These are phyloP conservation scores for Hippocampus zosterae DNA, from an alignment of 2,113 vertebrate species.

Conservation along the genomic window DNA sequence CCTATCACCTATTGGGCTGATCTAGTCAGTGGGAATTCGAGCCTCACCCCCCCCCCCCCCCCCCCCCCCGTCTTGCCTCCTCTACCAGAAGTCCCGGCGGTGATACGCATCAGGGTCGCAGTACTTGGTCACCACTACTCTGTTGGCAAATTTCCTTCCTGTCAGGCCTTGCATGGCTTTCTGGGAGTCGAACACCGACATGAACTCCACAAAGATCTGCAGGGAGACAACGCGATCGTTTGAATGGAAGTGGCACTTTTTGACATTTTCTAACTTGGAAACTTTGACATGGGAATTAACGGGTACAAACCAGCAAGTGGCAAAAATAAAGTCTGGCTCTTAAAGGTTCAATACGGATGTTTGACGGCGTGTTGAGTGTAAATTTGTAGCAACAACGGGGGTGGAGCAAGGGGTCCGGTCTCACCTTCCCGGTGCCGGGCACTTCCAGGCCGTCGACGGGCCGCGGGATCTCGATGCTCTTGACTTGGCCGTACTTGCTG, in stretches of 20 bases:
- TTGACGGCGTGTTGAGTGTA: no score
- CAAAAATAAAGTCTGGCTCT: no score
- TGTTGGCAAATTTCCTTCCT: constrained; percentile 90
- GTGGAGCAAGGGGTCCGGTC: background rate
- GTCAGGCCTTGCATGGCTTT: constrained; percentile 93
- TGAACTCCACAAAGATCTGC: constrained; percentile 93
- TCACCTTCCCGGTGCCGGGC: constrained; percentile 88
- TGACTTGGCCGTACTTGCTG: constrained; percentile 89
- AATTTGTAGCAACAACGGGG: no score
- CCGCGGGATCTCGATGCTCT: constrained; percentile 90
- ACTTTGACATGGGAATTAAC: no score
- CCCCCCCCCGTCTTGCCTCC: constrained; percentile 12
- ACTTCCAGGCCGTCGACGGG: constrained; percentile 90
- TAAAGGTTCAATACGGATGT: no score
- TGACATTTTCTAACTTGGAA: no score
- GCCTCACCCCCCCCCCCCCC: no score
- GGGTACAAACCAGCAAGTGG: no score
- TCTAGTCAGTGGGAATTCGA: background rate
- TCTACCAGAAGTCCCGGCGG: constrained; percentile 91
- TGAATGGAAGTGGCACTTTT: no score
- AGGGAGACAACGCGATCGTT: background rate
- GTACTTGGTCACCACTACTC: constrained; percentile 93
- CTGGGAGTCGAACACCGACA: constrained; percentile 89
- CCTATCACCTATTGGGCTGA: background rate
- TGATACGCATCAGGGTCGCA: constrained; percentile 92